Base-by-base conservation (phyloP, 2,888 invertebrate species). In the Hydraecia micacea region DNA sequence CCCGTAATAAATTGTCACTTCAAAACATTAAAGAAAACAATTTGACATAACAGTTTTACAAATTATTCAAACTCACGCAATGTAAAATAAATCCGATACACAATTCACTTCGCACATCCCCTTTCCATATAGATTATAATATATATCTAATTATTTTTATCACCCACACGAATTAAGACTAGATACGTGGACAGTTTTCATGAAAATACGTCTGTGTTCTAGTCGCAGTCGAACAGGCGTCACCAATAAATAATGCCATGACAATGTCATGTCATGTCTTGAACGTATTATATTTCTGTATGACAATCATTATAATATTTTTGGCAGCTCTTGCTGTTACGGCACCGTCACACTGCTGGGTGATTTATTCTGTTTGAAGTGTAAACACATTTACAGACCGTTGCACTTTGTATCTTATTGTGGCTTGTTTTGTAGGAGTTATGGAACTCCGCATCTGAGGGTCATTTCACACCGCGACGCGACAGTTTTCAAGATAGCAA, bases 321-420 rank as follows among this genome's bases (percentile, higher is more conserved):
- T 87, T 88, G 87, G 86, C 88, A 88, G 69, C 86, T 58, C 77
- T 73, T 11, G 1, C 55, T 69, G n/a, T 82, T 72, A 74, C 77
- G 78, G 75, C 69, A 36, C 11, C 58, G 62, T 25, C 65, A 69
- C 52, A 81, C 9, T 18, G 73, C 18, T 73, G 39, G 21, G 58
- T 75, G 3, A 68, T 65, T 65, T 72, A 52, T 52, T 80, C 5
- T 52, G 21, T n/a, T 25, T 32, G 3, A 21, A 65, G 28, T 71
- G 32, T 65, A 15, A 55, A 62, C 7, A 65, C 2, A 9, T 46
- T 32, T 15, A 67, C 13, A 18, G n/a, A 68, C 7, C 28, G 25
- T n/a, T 65, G 73, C 15, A 68, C 32, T 73, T 39, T 55, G 25
- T 32, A 1, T 21, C 1, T 74, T 2, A 25, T 28, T 73, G 39